Evolutionary conservation across 1,140 invertebrate species (phyloP), one percentile per base, ranked within the genome.

Genomic region (Calycopis cecrops): DNA sequence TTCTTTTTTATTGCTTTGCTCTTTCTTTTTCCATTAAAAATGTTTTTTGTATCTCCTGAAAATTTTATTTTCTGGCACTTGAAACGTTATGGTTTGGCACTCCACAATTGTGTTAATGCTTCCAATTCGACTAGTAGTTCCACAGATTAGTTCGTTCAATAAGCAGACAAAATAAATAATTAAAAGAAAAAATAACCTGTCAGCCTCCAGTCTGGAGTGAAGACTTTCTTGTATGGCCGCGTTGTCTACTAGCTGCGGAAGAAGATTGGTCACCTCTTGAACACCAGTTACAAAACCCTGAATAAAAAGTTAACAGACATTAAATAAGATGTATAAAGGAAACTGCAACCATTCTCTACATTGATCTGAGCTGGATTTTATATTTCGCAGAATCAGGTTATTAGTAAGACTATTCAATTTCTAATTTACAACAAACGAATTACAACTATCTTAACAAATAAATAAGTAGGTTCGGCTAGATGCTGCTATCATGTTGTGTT

Each of bases 201-300:
- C 87, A 17, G 62, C 62, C 59, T 88, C 82, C 33, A 89, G 57
- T 56, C 63, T 73, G 9, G 61, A 60, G 54, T 64, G 73, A 0
- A 88, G 61, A 1, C 69, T 78, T 12, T 85, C 80, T 52, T 85
- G 75, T 52, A 89, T 85, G 12, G 78, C 69, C 14, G 81, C 76
- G 59, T 91, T 86, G 40, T 91, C 89, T 3, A 90, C 85, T 58
- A 92, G 79, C 58, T 90, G 89, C n/a, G 89, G 87, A 3, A 92
- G 71, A 9, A 90, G 72, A 37, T 85, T 88, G 11, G 86, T 76
- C 0, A 91, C 89, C 67, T 91, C 90, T 60, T 90, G 89, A 37
- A 90, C 87, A 0, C 89, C 90, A 0, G 86, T 84, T 10, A 91
- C 89, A 56, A 89, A 91, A 10, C 90, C 90, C 74, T 89, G 52